Evolutionary conservation across 2,113 vertebrate species (phyloP).

Genomic region (Quiscalus mexicanus): DNA sequence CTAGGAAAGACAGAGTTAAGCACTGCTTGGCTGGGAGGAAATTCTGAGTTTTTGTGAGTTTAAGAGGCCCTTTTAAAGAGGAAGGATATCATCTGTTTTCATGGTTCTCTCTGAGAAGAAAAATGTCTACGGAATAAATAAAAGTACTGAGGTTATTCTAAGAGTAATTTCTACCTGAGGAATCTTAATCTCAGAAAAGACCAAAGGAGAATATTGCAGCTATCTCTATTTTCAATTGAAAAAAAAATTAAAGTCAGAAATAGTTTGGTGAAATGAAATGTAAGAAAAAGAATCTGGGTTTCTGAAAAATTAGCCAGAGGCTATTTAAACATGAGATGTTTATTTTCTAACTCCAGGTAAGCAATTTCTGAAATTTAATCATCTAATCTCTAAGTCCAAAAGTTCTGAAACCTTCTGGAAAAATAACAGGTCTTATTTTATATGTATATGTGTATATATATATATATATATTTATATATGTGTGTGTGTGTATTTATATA

Average conservation of each 20-base stretch:
- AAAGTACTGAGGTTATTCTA: neutral
- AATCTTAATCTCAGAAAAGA: neutral
- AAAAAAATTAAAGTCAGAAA: neutral
- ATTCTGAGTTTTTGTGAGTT: neutral
- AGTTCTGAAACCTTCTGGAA: neutral
- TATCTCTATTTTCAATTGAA: neutral
- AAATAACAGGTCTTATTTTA: neutral
- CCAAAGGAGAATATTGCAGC: neutral
- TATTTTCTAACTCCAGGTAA: neutral
- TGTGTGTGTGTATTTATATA: neutral
- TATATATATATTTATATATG: neutral
- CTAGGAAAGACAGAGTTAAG: neutral
- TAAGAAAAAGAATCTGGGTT: neutral
- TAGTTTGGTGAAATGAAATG: neutral
- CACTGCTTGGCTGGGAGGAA: neutral
- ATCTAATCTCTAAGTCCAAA: neutral
- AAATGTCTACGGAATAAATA: neutral
- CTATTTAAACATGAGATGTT: neutral
- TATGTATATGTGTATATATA: neutral
- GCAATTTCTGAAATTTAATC: neutral
- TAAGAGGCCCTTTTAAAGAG: neutral
- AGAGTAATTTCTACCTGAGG: neutral
- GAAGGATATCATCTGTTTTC: neutral
- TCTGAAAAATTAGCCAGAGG: neutral
- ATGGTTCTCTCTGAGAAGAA: neutral